Conservation (phyloP, 2,888 invertebrate species). For the Epinotia brunnichana region DNA sequence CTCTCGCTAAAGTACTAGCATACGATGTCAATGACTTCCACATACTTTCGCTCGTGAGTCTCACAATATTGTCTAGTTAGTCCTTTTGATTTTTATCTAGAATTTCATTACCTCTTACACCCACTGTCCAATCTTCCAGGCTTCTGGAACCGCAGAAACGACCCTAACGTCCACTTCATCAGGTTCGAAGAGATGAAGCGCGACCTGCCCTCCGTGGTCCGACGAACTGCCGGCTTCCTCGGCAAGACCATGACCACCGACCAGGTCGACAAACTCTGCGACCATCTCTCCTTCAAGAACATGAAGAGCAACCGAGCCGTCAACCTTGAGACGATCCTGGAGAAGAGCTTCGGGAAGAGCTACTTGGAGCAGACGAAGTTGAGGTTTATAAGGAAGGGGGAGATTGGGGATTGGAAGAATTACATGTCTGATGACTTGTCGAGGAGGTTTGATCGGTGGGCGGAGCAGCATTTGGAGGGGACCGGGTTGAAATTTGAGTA, state of each 20-base stretch:
- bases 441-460: constrained; percentile 89
- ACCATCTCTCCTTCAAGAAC: constrained; percentile 90
- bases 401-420: constrained; percentile 91
- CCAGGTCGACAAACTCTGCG: constrained; percentile 86
- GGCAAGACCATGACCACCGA: constrained; percentile 86
- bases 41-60: too few relatives aligned
- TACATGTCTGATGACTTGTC: constrained; percentile 89
- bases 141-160: constrained; percentile 88
- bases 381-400: constrained; percentile 90
- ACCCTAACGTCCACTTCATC: constrained; percentile 89
- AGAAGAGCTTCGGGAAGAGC: constrained; percentile 77
- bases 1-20: too few relatives aligned
- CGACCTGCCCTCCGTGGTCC: constrained; percentile 87
- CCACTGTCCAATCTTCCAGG: constrained; percentile 63
- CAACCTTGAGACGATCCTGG: constrained; percentile 87
- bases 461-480: constrained; percentile 83
- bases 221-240: constrained; percentile 88
- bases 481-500: constrained; percentile 86
- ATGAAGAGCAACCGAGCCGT: constrained; percentile 93
- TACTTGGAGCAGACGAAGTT: constrained; percentile 77
- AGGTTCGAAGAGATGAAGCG: constrained; percentile 93
- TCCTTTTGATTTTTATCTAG: not conserved
- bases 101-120: not conserved
- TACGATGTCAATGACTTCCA: too few relatives aligned
- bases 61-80: too few relatives aligned